Evolutionary conservation across 1,140 invertebrate species (phyloP), one percentile per base, ranked within the genome.

Genomic region (Teleopsis dalmanni): DNA sequence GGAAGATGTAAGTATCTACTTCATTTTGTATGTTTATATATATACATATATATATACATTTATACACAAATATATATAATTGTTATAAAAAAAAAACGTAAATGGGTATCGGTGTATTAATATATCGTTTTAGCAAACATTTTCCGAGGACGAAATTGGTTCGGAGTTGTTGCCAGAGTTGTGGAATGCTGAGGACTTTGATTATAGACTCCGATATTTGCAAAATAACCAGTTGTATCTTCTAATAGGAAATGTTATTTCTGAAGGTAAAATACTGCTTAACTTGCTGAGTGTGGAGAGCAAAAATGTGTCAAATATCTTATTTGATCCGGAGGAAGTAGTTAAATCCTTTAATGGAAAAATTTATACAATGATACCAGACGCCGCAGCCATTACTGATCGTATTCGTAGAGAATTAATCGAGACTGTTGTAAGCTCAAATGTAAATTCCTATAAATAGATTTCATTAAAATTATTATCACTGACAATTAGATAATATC

Each of bases 161-260:
- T 78, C 74, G 50, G 85, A 89, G 71, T 54, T 82, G 11, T 65
- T 89, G 16, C 84, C 86, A 5, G 72, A 77, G 42, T 75, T 71
- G 45, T 88, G 86, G 86, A 87, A 81, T 65, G 73, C 76, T 22
- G 69, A 71, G 34, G 70, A 71, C 22, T 77, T 73, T 47, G 59
- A 60, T 42, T 86, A 84, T 63, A 72, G 78, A 1, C 57, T 87
- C 8, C 76, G 84, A 53, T 88, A 88, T 64, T 54, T 83, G 27
- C 76, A 76, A 40, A 70, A 84, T 41, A 77, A 76, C 10, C 75
- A 78, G 58, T 63, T 87, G 3, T 86, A 81, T 60, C 76, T 86
- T 56, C 68, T 87, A 2, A 73, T 82, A 57, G 81, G 75, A n/a
- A 70, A 81, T 35, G 78, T 71, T 37, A 79, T n/a, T n/a, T n/a